phyloP scores from a whole-genome alignment of 1,140 invertebrate species.

The Drosophila yakuba region DNA sequence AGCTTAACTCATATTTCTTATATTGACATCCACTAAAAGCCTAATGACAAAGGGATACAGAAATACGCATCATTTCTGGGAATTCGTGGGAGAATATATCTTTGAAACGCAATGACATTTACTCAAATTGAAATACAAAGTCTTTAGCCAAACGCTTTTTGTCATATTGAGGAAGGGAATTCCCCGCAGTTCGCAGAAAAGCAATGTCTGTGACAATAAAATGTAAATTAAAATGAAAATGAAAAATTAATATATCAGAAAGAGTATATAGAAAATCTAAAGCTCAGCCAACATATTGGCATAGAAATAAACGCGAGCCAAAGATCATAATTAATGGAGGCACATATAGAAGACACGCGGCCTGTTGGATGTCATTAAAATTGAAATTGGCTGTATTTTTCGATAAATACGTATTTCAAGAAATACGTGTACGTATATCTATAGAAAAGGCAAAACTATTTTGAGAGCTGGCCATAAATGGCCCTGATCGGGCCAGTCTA shows the following conservation, averaged over 20 bases:
- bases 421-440: conserved; percentile 4
- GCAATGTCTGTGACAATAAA: neutral
- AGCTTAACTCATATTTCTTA: neutral
- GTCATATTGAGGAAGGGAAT: neutral
- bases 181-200: neutral
- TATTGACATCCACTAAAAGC: conserved; percentile 1
- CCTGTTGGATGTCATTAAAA: conserved; percentile 65
- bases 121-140: neutral
- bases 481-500: neutral
- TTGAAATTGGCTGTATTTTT: conserved; percentile 26
- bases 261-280: neutral
- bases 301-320: conserved; percentile 14
- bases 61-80: conserved; percentile 7
- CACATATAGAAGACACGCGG: conserved; percentile 30
- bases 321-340: conserved; percentile 72
- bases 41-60: neutral
- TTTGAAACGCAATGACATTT: conserved; percentile 2
- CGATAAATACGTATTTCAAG: conserved; percentile 1
- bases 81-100: neutral
- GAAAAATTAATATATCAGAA: conserved; percentile 1
- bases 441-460: conserved; percentile 40
- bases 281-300: conserved; percentile 15
- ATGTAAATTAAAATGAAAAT: conserved; percentile 25
- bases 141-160: neutral
- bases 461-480: conserved; percentile 44